Percentiles rank a stretch among this genome's conserved stretches.
phyloP scores from a whole-genome alignment of 92 coral and sea anemone species.

The Umimayanthus kanabou region DNA sequence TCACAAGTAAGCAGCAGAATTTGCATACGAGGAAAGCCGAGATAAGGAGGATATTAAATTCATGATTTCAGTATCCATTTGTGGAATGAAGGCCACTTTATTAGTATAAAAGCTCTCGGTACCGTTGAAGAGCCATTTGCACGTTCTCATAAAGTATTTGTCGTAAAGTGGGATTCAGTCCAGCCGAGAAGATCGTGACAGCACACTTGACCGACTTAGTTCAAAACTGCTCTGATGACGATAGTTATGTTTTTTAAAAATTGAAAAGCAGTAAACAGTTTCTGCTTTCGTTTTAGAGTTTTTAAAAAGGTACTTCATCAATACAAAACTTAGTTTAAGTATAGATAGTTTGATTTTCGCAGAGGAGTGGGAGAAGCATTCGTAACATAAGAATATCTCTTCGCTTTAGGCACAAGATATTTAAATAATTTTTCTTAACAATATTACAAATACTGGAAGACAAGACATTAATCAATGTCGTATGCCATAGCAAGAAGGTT shows the following conservation, averaged over 20 bases:
- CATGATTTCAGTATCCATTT: neutral
- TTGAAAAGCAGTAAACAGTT: neutral
- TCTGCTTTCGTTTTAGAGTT: neutral
- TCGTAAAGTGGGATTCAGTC: neutral
- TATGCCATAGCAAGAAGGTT: neutral
- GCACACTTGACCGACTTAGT: neutral
- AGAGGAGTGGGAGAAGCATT: neutral
- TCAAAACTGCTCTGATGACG: neutral
- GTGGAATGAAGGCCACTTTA: too few species aligned
- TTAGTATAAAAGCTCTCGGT: too few species aligned
- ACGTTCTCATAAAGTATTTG: too few species aligned
- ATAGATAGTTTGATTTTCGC: too few species aligned
- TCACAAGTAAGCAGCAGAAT: neutral
- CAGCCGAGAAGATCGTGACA: neutral
- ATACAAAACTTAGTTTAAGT: too few species aligned
- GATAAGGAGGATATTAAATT: neutral
- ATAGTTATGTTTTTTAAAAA: neutral
- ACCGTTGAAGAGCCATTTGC: neutral
- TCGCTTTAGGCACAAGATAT: neutral
- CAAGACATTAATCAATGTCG: neutral
- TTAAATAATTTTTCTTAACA: neutral
- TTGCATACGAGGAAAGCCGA: neutral
- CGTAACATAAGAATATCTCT: too few species aligned
- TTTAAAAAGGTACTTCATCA: neutral
- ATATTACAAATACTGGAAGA: neutral